phyloP scores from a whole-genome alignment of 2,888 invertebrate genomes.

The Platycheirus rosarum region DNA sequence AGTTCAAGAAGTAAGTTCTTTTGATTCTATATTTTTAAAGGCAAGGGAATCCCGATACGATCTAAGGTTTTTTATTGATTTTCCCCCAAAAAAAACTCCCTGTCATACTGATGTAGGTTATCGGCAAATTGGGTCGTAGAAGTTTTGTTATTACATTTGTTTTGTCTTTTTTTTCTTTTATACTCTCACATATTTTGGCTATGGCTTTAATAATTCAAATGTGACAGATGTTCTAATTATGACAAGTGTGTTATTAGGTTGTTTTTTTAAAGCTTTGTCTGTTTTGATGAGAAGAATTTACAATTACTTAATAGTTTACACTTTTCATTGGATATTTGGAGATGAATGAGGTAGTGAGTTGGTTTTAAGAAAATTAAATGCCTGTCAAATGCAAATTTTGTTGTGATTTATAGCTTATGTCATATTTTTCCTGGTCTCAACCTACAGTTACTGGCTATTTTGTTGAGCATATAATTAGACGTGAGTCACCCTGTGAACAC shows the following conservation, averaged over 20 bases:
- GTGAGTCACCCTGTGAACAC: no score
- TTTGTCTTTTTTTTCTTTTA: conserved; percentile 14
- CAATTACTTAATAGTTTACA: conserved; percentile 8
- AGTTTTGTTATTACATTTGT: conserved; percentile 53
- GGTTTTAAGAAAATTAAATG: neutral
- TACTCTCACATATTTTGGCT: conserved; percentile 23
- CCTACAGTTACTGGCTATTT: no score
- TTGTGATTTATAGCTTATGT: no score
- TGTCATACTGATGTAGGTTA: conserved; percentile 51
- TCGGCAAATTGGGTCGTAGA: conserved; percentile 55
- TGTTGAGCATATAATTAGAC: no score
- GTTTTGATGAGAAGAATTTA: conserved; percentile 7
- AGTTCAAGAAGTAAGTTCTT: conserved; percentile 87
- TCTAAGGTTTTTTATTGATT: conserved; percentile 78
- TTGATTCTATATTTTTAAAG: conserved; percentile 64
- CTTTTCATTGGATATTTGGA: neutral
- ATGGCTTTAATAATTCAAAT: conserved; percentile 57
- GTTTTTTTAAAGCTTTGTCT: conserved; percentile 2
- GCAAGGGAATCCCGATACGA: neutral
- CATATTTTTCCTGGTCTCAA: no score
- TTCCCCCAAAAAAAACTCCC: conserved; percentile 75
- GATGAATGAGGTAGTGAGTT: neutral
- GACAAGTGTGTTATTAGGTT: conserved; percentile 4
- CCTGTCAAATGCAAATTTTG: no score
- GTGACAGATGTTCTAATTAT: conserved; percentile 54